phyloP scores from a whole-genome alignment of 2,888 invertebrate genomes.

The Leptinotarsa tumamoca region DNA sequence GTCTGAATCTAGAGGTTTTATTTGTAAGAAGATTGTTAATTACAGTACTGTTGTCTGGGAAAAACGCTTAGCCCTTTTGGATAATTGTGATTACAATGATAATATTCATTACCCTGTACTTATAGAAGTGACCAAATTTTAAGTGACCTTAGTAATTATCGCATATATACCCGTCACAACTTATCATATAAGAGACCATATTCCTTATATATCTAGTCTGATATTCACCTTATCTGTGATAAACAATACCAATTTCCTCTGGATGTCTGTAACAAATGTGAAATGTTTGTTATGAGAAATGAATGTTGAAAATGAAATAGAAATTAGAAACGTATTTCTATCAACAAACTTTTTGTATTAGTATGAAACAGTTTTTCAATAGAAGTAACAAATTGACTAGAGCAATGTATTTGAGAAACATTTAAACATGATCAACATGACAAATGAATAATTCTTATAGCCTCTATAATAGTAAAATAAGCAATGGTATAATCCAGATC shows the following conservation, averaged over 20 bases:
- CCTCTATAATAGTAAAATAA: no score
- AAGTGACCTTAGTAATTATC: constrained; percentile 63
- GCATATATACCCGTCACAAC: constrained; percentile 43
- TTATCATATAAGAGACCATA: constrained; percentile 49
- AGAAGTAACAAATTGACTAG: not conserved
- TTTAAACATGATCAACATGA: not conserved
- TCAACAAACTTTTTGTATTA: not conserved
- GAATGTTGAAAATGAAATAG: not conserved
- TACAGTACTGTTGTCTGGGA: constrained; percentile 79
- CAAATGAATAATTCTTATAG: no score
- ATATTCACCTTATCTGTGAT: constrained; percentile 67
- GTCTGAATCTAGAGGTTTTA: constrained; percentile 72
- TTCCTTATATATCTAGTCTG: constrained; percentile 62
- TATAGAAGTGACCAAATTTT: constrained; percentile 71
- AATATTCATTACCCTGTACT: constrained; percentile 80
- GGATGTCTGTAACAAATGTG: constrained; percentile 33
- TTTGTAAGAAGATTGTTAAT: constrained; percentile 70
- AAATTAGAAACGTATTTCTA: constrained; percentile 6
- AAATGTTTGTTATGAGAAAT: constrained; percentile 25
- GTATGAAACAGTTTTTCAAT: constrained; percentile 7
- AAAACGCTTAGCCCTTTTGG: constrained; percentile 73
- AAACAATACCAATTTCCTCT: constrained; percentile 66
- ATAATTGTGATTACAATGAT: constrained; percentile 74
- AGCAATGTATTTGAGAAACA: not conserved
- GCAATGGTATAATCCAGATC: no score